Percentiles rank a stretch among this genome's conserved stretches.
These are phyloP conservation scores for Isichthys henryi DNA, from an alignment of 2,113 vertebrate species.

Conservation along the genomic window DNA sequence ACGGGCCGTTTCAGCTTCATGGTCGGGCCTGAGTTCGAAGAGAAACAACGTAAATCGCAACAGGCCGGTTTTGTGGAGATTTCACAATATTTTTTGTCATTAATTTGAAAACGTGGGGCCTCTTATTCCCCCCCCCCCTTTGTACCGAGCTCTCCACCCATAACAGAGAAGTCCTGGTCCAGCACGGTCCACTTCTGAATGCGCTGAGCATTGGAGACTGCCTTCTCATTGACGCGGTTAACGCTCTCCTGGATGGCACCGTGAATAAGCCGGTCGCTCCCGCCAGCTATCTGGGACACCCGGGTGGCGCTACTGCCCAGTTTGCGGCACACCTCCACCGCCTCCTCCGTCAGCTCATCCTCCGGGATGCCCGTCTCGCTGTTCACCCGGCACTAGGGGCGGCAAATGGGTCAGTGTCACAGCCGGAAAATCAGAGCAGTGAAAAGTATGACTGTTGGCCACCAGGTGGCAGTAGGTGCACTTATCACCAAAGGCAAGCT, in stretches of 20 bases:
- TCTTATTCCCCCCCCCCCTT: neutral
- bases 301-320: conserved; percentile 70
- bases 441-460: conserved; percentile 24
- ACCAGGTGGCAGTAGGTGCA: conserved; percentile 36
- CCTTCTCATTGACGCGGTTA: conserved; percentile 61
- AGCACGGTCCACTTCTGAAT: conserved; percentile 82
- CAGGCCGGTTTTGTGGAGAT: neutral
- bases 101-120: neutral
- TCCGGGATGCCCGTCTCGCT: conserved; percentile 52
- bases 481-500: neutral
- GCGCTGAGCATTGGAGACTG: conserved; percentile 72
- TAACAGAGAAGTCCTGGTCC: conserved; percentile 75
- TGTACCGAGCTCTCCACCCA: conserved; percentile 78
- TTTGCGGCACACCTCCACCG: conserved; percentile 57
- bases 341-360: conserved; percentile 68
- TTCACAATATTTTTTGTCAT: neutral
- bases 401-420: neutral
- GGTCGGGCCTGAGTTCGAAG: conserved; percentile 67
- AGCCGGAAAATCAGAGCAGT: neutral
- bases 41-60: neutral
- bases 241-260: conserved; percentile 75
- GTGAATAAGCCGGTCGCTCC: conserved; percentile 58
- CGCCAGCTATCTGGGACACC: conserved; percentile 63
- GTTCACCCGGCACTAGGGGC: conserved; percentile 62
- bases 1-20: conserved; percentile 76